These are phyloP conservation scores for Lytechinus variegatus DNA, from an alignment of 35 echinoderm and acorn worm genomes.

Conservation along the genomic window DNA sequence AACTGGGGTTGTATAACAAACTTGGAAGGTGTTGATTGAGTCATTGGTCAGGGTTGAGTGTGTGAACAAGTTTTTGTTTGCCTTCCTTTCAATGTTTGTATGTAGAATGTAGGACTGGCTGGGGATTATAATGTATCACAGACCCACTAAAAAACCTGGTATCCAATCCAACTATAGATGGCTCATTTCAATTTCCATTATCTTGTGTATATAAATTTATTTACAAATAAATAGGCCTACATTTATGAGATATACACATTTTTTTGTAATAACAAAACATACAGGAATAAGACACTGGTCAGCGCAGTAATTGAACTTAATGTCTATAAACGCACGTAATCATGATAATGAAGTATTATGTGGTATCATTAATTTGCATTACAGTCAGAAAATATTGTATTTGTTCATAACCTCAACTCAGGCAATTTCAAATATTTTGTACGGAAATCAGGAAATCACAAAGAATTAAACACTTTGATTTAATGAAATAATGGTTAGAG, in stretches of 20 bases:
- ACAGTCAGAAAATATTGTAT: neutral
- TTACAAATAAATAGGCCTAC: too few relatives aligned
- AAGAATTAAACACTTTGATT: neutral
- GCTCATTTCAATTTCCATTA: neutral
- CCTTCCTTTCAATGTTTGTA: neutral
- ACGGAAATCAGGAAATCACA: neutral
- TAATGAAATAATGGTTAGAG: neutral
- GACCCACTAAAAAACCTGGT: neutral
- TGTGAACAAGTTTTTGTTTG: constrained; percentile 7
- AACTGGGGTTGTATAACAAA: neutral
- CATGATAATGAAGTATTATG: neutral
- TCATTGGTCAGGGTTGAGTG: neutral
- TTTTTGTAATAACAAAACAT: too few relatives aligned
- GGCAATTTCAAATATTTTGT: neutral
- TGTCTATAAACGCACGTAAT: neutral
- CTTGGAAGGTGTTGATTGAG: neutral
- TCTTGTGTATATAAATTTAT: too few relatives aligned
- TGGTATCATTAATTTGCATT: neutral
- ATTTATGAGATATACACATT: too few relatives aligned
- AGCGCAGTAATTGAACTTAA: too few relatives aligned
- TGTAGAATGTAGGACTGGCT: neutral
- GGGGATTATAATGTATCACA: neutral
- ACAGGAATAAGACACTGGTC: too few relatives aligned
- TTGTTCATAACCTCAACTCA: too few relatives aligned
- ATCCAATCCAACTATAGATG: neutral